Evolutionary conservation across 2,888 invertebrate species (phyloP), one percentile per base, ranked within the genome.

Genomic region (Volucella inflata): DNA sequence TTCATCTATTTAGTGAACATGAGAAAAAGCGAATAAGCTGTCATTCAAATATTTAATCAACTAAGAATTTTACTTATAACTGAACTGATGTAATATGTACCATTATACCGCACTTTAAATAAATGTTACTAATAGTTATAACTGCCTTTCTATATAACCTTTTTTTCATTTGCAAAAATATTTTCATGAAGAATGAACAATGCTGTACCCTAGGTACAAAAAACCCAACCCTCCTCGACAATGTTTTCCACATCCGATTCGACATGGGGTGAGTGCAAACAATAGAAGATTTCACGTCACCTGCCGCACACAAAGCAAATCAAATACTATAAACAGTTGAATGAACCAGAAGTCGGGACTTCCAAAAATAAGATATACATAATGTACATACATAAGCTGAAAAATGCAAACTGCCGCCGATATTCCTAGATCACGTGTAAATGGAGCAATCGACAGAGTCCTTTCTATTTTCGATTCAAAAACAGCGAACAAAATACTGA

Each of bases 201-300:
- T 70, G 21, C 17, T 53, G 74, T 59, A 74, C 82, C 82, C 74
- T 72, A 55, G 42, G 50, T 14, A 59, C 40, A 51, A 57, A 64
- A 65, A 82, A 59, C 42, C 30, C 74, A 84, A 87, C 83, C 83
- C 84, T 88, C 88, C 75, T 82, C 83, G 74, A 70, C 82, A 79
- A 85, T 88, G 87, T 87, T 88, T 88, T 87, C 81, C 85, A 87
- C 81, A 88, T 87, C 64, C 81, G 72, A 85, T 85, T 85, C 85
- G 85, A 81, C 81, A 85, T 85, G 87, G 83, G 80, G 84, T 75
- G 75, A 82, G 77, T 76, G 81, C 88, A 90, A 91, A 92, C 92
- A 92, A 92, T 90, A 89, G 90, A 90, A 91, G 91, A 91, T 91
- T 92, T 90, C 90, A 90, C 91, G 91, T 92, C 92, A 92, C 92